Evolutionary conservation across 2,797 vertebrate species (phyloP).

Genomic region (Hipposideros larvatus): DNA sequence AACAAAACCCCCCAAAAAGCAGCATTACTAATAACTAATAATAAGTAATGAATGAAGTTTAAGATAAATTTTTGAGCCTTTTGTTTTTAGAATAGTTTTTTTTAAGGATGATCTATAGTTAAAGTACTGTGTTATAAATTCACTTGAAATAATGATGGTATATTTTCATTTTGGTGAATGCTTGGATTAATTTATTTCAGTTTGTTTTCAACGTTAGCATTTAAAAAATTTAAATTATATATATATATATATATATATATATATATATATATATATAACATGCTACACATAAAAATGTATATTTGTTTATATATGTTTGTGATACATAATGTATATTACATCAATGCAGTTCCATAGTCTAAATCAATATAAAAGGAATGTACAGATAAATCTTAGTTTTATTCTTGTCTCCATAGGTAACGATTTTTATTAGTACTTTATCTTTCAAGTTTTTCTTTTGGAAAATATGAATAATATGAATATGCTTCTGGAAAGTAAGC

Average conservation of each 20-base stretch:
- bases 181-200: not conserved
- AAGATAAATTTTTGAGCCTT: not conserved
- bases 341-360: not conserved
- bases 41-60: not conserved
- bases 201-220: slow-evolving; percentile 15
- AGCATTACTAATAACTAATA: slow-evolving; percentile 15
- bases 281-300: not conserved
- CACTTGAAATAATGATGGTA: not conserved
- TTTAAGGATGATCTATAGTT: not conserved
- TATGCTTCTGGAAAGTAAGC: slow-evolving; percentile 48
- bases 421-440: slow-evolving; percentile 31
- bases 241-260: no score
- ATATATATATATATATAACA: not conserved
- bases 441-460: slow-evolving; percentile 42
- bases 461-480: slow-evolving; percentile 50
- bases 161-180: not conserved
- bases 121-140: not conserved
- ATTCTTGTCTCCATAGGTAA: not conserved
- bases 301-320: not conserved
- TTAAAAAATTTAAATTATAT: not conserved
- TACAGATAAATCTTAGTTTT: not conserved
- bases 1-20: no score
- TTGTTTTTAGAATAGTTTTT: not conserved
- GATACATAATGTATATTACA: not conserved
- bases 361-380: not conserved